Base-by-base conservation (phyloP, 2,113 vertebrate genomes). In the Pipa parva region DNA sequence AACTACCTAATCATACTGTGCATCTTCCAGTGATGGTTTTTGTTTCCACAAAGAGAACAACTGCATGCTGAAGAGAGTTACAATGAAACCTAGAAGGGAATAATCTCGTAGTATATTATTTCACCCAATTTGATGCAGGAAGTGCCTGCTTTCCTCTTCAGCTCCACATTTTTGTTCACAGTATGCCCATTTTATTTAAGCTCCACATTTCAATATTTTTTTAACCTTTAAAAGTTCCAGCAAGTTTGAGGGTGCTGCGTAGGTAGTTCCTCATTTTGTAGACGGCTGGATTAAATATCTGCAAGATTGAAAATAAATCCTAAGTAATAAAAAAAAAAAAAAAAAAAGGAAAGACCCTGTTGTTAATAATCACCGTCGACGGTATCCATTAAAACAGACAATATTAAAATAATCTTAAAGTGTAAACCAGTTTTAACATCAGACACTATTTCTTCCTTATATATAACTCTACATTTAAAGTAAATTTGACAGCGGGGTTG, bases 1-100 rank as follows among this genome's bases (percentile, higher is more conserved):
- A 79, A 79, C 36, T 61, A 72, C 64, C 36, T 69, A 68, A 75
- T 78, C 46, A 68, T 56, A 63, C 51, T 72, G 48, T 74, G 59
- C 25, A 69, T 21, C 18, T 60, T 27, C 59, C 24, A 59, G 77
- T 3, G 26, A 56, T 66, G 57, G 51, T 63, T 81, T 78, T 77
- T 62, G 42, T 69, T 61, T 70, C 59, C 60, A 54, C 48, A 70
- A 70, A 69, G 54, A 27, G 49, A 29, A 60, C 56, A 68, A 45
- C 66, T 42, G 58, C 58, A 31, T 37, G 49, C 52, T 50, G 50
- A 24, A 54, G 31, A 42, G 25, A n/a, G 25, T 50, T 54, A 50
- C 66, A 24, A 37, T 26, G 48, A 54, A 42, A 42, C 31, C 20
- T 42, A 36, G 15, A 61, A 37, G 26, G 18, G 58, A 54, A 54